Evolutionary conservation across 1,140 invertebrate genomes (phyloP).

Genomic region (Ladona fulva): DNA sequence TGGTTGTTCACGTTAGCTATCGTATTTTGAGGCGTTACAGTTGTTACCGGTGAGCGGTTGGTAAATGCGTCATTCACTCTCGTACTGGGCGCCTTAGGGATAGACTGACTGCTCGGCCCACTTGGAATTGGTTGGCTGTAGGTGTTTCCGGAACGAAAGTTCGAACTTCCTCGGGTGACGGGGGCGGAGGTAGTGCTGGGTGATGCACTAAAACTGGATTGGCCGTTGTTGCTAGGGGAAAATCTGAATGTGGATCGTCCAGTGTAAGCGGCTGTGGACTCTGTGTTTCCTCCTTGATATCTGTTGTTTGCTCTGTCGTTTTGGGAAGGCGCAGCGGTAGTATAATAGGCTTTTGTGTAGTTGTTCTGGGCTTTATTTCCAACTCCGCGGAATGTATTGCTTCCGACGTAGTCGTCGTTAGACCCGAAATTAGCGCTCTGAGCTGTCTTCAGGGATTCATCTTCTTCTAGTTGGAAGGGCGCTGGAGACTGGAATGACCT

Average conservation of each 20-base stretch:
- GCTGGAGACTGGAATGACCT: background rate
- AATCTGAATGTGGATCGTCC: slow-evolving; percentile 33
- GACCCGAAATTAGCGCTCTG: background rate
- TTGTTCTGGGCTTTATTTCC: background rate
- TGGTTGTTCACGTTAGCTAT: slow-evolving; percentile 32
- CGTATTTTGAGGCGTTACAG: slow-evolving; percentile 31
- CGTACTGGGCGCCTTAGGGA: slow-evolving; percentile 31
- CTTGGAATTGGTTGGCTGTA: slow-evolving; percentile 27
- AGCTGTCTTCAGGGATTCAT: slow-evolving; percentile 5
- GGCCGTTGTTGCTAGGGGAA: slow-evolving; percentile 21
- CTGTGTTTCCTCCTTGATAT: slow-evolving; percentile 39
- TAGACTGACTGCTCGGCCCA: slow-evolving; percentile 32
- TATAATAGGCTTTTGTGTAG: background rate
- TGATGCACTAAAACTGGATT: background rate
- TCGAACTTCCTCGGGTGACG: slow-evolving; percentile 20
- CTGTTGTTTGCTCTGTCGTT: slow-evolving; percentile 27
- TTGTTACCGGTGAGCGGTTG: slow-evolving; percentile 26
- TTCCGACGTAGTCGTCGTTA: background rate
- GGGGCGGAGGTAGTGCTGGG: slow-evolving; percentile 23
- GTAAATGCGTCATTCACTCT: slow-evolving; percentile 28
- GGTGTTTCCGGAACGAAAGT: slow-evolving; percentile 31
- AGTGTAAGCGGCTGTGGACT: slow-evolving; percentile 40
- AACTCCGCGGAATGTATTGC: background rate
- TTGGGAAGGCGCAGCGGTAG: slow-evolving; percentile 25
- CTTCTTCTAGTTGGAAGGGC: slow-evolving; percentile 6